Conservation (phyloP, 2,797 vertebrate species). For the Melanotaenia boesemani region DNA sequence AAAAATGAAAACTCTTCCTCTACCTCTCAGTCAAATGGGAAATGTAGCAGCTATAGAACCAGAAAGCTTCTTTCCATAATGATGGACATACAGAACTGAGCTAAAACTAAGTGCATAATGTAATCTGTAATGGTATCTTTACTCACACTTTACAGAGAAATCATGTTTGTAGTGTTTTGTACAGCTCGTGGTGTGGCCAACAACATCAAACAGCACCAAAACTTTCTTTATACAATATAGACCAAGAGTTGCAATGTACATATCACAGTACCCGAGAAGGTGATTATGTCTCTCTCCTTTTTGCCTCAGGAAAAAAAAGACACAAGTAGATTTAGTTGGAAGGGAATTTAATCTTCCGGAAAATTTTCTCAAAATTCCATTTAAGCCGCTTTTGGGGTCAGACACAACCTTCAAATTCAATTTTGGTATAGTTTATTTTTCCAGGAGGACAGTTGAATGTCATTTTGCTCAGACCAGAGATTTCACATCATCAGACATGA, state of each 20-base stretch:
- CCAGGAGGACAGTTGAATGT: constrained; percentile 56
- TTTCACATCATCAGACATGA: constrained; percentile 35
- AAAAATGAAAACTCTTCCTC: no score
- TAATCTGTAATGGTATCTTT: not conserved
- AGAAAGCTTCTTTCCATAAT: not conserved
- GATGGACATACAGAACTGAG: not conserved
- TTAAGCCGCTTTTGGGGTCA: constrained; percentile 50
- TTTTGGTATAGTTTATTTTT: constrained; percentile 54
- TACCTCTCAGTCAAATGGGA: not conserved
- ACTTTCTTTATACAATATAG: constrained; percentile 1
- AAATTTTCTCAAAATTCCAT: constrained; percentile 56
- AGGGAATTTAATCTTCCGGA: constrained; percentile 58
- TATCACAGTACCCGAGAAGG: constrained; percentile 41
- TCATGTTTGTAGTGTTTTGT: not conserved
- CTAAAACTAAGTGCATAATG: constrained; percentile 6
- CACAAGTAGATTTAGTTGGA: constrained; percentile 51
- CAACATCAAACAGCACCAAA: not conserved
- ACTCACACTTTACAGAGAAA: not conserved
- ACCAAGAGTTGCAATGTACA: not conserved
- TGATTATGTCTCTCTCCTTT: constrained; percentile 31
- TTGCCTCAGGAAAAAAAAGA: constrained; percentile 43
- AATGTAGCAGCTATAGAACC: fast-evolving
- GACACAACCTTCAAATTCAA: constrained; percentile 60
- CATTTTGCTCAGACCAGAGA: constrained; percentile 31
- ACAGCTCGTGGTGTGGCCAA: not conserved